Conservation (phyloP, 2,888 invertebrate genomes). For the Hydraecia micacea region DNA sequence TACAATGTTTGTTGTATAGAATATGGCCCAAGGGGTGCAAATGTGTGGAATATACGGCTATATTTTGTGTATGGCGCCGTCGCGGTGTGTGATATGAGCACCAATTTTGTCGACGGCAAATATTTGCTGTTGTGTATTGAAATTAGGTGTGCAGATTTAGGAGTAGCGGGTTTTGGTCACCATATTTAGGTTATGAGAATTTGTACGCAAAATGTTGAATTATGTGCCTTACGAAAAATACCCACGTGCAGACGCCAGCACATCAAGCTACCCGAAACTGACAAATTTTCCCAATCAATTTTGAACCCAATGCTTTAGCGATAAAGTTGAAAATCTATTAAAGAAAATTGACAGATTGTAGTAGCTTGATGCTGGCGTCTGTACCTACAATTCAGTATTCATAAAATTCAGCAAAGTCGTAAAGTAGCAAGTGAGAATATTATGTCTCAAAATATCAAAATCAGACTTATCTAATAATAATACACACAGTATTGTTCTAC, state of each 20-base stretch:
- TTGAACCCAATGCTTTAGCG: too few species aligned
- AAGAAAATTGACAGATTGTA: too few species aligned
- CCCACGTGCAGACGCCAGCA: too few species aligned
- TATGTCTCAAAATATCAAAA: background rate
- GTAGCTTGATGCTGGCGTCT: too few species aligned
- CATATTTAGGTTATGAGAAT: slow-evolving; percentile 16
- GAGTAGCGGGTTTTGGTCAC: slow-evolving; percentile 21
- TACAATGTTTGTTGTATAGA: slow-evolving; percentile 63
- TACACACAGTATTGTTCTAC: too few species aligned
- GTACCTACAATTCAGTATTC: background rate
- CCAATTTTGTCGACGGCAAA: slow-evolving; percentile 57
- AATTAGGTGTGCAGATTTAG: slow-evolving; percentile 54
- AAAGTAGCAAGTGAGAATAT: background rate
- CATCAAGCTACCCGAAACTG: too few species aligned
- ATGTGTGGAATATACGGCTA: slow-evolving; percentile 63
- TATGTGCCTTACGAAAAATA: background rate
- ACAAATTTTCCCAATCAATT: too few species aligned
- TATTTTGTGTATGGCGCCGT: slow-evolving; percentile 51
- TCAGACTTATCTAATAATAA: background rate
- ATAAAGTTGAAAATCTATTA: too few species aligned
- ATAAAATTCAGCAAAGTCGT: background rate
- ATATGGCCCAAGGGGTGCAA: slow-evolving; percentile 55
- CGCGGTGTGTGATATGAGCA: slow-evolving; percentile 40
- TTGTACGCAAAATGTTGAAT: background rate
- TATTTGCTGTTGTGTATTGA: slow-evolving; percentile 55